Conservation (phyloP, 2,888 invertebrate species). For the Clanis bilineata region DNA sequence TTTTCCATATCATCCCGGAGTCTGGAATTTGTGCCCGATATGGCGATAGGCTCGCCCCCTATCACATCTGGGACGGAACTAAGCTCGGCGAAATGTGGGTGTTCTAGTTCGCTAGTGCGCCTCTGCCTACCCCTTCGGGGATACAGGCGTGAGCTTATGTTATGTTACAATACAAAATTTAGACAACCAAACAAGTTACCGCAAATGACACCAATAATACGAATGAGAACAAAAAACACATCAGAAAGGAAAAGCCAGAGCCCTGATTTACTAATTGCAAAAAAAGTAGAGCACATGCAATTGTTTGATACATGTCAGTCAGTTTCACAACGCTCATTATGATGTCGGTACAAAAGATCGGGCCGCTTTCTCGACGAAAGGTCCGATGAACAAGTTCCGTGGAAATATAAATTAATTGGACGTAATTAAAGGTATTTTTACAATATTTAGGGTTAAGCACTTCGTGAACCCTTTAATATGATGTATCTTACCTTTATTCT, state of each 20-base stretch:
- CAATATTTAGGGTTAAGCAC: conserved; percentile 29
- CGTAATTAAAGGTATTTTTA: conserved; percentile 40
- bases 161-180: too few relatives aligned
- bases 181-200: background rate
- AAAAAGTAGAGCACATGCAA: conserved; percentile 19
- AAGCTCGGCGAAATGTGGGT: too few relatives aligned
- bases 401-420: conserved; percentile 49
- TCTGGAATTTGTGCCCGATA: too few relatives aligned
- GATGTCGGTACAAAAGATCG: conserved; percentile 47
- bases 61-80: too few relatives aligned
- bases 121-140: too few relatives aligned
- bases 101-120: too few relatives aligned
- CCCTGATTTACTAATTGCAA: conserved; percentile 22
- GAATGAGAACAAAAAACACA: conserved; percentile 1
- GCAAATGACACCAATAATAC: background rate
- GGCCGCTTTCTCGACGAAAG: conserved; percentile 48
- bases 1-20: too few relatives aligned
- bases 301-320: conserved; percentile 32
- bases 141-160: too few relatives aligned
- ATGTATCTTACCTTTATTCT: too few relatives aligned
- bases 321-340: conserved; percentile 43
- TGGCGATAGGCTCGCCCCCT: too few relatives aligned
- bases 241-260: conserved; percentile 16
- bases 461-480: background rate
- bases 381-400: conserved; percentile 39